phyloP scores from a whole-genome alignment of 2,113 vertebrate genomes.

The Lepisosteus oculatus region DNA sequence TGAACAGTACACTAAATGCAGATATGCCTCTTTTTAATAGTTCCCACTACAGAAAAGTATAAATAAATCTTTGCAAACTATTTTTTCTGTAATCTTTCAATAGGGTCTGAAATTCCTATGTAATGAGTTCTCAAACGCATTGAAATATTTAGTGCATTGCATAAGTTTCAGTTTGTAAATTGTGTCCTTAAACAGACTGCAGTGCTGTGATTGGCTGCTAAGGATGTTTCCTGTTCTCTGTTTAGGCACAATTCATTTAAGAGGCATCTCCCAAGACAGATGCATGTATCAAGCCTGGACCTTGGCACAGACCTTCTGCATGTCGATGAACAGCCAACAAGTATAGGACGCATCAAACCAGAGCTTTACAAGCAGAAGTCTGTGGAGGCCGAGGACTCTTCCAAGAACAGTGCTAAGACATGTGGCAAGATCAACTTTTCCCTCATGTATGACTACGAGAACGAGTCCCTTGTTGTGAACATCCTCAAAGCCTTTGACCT shows the following conservation, averaged over 20 bases:
- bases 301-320: conserved; percentile 72
- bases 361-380: conserved; percentile 91
- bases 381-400: conserved; percentile 76
- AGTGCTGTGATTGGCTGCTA: too few relatives aligned
- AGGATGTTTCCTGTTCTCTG: too few relatives aligned
- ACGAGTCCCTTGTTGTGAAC: conserved; percentile 82
- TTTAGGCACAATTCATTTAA: conserved; percentile 91
- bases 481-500: conserved; percentile 91
- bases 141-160: too few relatives aligned
- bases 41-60: too few relatives aligned
- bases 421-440: conserved; percentile 95
- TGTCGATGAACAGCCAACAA: conserved; percentile 78
- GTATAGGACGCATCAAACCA: conserved; percentile 90
- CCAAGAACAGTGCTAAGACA: conserved; percentile 77
- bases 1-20: too few relatives aligned
- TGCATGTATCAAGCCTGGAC: conserved; percentile 88
- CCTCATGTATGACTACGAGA: conserved; percentile 93
- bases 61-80: too few relatives aligned
- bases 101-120: too few relatives aligned
- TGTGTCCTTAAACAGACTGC: too few relatives aligned
- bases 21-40: too few relatives aligned
- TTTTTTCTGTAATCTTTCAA: too few relatives aligned
- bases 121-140: too few relatives aligned
- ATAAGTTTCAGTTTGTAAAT: too few relatives aligned
- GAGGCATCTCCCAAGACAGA: conserved; percentile 87